Evolutionary conservation across 2,113 vertebrate genomes (phyloP), one percentile per base, ranked within the genome.

Genomic region (Rhynchomys soricoides): DNA sequence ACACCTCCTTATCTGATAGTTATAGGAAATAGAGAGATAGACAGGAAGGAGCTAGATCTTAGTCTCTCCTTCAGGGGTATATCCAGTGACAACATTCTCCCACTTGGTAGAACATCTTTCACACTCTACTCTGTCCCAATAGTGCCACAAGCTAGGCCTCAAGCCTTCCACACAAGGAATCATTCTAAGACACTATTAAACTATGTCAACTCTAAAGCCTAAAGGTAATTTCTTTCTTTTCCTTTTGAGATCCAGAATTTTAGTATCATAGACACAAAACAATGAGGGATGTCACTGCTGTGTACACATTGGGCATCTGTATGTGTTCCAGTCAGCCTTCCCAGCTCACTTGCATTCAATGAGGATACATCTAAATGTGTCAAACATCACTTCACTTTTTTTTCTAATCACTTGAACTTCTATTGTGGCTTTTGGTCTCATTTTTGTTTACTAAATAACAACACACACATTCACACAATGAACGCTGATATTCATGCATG

Each of bases 341-440:
- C n/a, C 1, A 17, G 73, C 19, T 64, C 45, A 8, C 22, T 31
- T 13, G 59, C 21, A 13, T 62, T 81, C 62, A 24, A 7, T 87
- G 29, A 64, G 64, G 68, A 73, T 31, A 81, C 43, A 31, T 50
- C 1, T 66, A 17, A 57, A 45, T 77, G 59, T 91, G 34, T 26
- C 74, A 90, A 85, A 88, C n/a, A 50, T 64, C 74, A 96, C 22
- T 75, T n/a, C 13, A 34, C 74, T 93, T 86, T 43, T 4, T 48
- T 73, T 87, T 94, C 95, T 85, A 57, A 48, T 93, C 64, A 85
- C 62, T 93, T 90, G 55, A 90, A 82, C 86, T 93, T 90, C 40
- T 87, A 5, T 57, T 95, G 91, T 16, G 4, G 83, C 62, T 96
- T 90, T 93, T 91, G 31, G 90, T 16, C 48, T 31, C 8, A 4